phyloP scores from a whole-genome alignment of 2,797 vertebrate genomes.

The Gorsachius magnificus region DNA sequence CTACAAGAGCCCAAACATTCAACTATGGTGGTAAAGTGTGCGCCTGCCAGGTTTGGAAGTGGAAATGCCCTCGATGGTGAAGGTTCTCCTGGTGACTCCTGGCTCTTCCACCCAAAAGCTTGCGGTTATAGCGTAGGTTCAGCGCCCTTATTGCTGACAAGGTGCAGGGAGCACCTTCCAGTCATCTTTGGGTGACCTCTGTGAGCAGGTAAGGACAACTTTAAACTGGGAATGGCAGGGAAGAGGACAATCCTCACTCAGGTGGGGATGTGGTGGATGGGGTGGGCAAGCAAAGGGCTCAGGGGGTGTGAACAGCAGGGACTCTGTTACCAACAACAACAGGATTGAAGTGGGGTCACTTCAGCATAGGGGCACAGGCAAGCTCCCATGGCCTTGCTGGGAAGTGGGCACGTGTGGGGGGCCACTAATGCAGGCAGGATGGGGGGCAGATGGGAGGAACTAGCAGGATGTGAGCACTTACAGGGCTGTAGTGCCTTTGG shows the following conservation, averaged over 20 bases:
- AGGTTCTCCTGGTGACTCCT: neutral
- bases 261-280: neutral
- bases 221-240: neutral
- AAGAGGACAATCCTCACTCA: neutral
- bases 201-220: conserved; percentile 1
- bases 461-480: neutral
- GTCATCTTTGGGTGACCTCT: neutral
- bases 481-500: neutral
- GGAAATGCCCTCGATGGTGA: neutral
- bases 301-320: neutral
- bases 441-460: neutral
- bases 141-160: fast-evolving
- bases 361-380: neutral
- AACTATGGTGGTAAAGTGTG: fast-evolving
- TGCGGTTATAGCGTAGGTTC: neutral
- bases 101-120: neutral
- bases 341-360: neutral
- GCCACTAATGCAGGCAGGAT: neutral
- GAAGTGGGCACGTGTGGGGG: neutral
- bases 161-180: neutral
- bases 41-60: neutral
- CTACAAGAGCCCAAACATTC: neutral
- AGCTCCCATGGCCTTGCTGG: neutral
- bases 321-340: neutral
- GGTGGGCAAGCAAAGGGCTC: neutral